A percentile compares a stretch with the other conserved stretches of the same genome.
Evolutionary conservation across 1,140 invertebrate species (phyloP).

Genomic region (Zelostemma sp.): DNA sequence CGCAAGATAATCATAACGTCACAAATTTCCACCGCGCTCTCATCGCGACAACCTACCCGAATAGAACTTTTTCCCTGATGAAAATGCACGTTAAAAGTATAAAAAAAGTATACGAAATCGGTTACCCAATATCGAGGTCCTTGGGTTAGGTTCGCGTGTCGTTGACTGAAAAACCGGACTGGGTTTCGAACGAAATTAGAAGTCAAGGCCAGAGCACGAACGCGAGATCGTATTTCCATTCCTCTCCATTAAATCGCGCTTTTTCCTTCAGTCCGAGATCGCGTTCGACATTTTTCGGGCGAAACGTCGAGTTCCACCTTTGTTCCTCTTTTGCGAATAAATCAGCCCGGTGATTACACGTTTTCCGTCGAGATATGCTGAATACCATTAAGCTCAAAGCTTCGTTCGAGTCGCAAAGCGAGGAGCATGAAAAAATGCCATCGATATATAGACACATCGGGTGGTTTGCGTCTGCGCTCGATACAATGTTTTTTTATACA

Average conservation of each 20-base stretch:
- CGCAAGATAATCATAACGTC: conserved; percentile 65
- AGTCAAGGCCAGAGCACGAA: conserved; percentile 57
- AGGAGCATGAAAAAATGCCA: conserved; percentile 3
- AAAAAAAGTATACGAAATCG: conserved; percentile 17
- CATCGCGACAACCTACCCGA: conserved; percentile 42
- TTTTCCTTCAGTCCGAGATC: conserved; percentile 31
- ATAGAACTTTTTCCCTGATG: conserved; percentile 16
- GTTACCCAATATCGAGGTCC: conserved; percentile 49
- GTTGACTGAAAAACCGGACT: conserved; percentile 59
- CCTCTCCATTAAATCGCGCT: conserved; percentile 35
- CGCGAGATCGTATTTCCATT: conserved; percentile 41
- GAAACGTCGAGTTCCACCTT: neutral
- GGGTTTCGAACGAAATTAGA: conserved; percentile 63
- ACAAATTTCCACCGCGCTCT: conserved; percentile 53
- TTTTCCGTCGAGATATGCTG: neutral
- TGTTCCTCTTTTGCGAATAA: neutral
- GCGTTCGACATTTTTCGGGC: neutral
- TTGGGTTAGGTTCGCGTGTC: conserved; percentile 44
- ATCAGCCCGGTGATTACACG: neutral
- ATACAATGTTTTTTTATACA: neutral
- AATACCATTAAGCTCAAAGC: conserved; percentile 2
- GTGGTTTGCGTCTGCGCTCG: conserved; percentile 7
- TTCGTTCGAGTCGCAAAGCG: neutral
- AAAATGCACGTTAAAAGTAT: no score
- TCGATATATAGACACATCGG: neutral